phyloP scores from a whole-genome alignment of 2,888 invertebrate genomes.

The Adelphocoris suturalis region DNA sequence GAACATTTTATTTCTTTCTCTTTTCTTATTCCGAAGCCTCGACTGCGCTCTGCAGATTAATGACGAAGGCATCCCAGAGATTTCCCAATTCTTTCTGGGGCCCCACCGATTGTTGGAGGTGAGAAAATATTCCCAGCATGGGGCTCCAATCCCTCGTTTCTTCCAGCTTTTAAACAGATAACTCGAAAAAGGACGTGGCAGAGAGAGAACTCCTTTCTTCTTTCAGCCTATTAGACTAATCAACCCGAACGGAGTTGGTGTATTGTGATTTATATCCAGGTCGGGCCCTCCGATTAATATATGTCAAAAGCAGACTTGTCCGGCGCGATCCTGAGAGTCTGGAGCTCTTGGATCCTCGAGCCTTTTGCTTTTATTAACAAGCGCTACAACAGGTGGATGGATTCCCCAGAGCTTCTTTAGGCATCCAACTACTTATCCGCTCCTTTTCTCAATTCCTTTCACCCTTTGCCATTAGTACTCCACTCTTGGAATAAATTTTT shows the following conservation, averaged over 20 bases:
- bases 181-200: constrained; percentile 37
- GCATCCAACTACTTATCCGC: not conserved
- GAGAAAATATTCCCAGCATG: constrained; percentile 65
- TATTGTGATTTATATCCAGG: constrained; percentile 69
- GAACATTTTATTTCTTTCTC: constrained; percentile 15
- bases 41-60: constrained; percentile 53
- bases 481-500: not conserved
- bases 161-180: constrained; percentile 52
- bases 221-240: constrained; percentile 66
- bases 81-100: constrained; percentile 52
- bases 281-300: constrained; percentile 65
- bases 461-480: not conserved
- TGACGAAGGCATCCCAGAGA: constrained; percentile 51
- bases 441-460: not conserved
- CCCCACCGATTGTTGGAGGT: constrained; percentile 44
- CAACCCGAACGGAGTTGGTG: constrained; percentile 67
- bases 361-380: constrained; percentile 49
- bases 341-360: not conserved
- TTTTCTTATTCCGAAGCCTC: constrained; percentile 26
- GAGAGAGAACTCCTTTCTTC: constrained; percentile 46
- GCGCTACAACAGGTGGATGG: constrained; percentile 37
- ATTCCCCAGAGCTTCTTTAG: not conserved
- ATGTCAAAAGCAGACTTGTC: constrained; percentile 62
- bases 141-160: constrained; percentile 22
- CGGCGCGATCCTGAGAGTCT: constrained; percentile 36